phyloP scores from a whole-genome alignment of 1,140 invertebrate genomes.

The Megalopta genalis region DNA sequence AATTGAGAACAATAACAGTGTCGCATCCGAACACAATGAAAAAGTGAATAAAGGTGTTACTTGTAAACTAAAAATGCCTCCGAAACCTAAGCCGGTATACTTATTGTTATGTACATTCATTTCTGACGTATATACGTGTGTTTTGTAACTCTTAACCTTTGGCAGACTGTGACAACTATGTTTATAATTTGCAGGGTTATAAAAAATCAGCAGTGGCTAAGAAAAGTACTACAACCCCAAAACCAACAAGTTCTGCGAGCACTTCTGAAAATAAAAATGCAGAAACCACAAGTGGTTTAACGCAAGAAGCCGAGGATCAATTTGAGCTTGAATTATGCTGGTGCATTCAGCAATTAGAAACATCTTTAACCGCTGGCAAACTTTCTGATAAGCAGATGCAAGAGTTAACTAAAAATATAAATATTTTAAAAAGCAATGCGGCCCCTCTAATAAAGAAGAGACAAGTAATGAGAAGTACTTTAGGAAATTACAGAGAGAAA shows the following conservation, averaged over 20 bases:
- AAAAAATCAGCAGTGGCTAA: slow-evolving; percentile 1
- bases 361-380: slow-evolving; percentile 81
- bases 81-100: slow-evolving; percentile 38
- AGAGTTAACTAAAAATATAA: slow-evolving; percentile 83
- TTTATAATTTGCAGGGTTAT: slow-evolving; percentile 27
- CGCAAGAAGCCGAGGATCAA: slow-evolving; percentile 82
- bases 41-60: not conserved
- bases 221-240: not conserved
- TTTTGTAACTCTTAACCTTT: not conserved
- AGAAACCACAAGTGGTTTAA: slow-evolving; percentile 66
- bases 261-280: not conserved
- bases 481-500: slow-evolving; percentile 87
- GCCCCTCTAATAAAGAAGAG: slow-evolving; percentile 85
- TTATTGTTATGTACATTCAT: not conserved
- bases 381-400: slow-evolving; percentile 83
- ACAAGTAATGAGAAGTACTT: slow-evolving; percentile 86
- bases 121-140: not conserved
- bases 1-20: not conserved
- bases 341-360: slow-evolving; percentile 87
- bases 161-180: not conserved
- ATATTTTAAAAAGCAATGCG: slow-evolving; percentile 84
- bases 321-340: slow-evolving; percentile 88
- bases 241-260: too few relatives aligned
- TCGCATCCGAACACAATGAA: not conserved
- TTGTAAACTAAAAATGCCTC: slow-evolving; percentile 35